Evolutionary conservation across 1,140 invertebrate genomes (phyloP).

Genomic region (Whitmania pigra): DNA sequence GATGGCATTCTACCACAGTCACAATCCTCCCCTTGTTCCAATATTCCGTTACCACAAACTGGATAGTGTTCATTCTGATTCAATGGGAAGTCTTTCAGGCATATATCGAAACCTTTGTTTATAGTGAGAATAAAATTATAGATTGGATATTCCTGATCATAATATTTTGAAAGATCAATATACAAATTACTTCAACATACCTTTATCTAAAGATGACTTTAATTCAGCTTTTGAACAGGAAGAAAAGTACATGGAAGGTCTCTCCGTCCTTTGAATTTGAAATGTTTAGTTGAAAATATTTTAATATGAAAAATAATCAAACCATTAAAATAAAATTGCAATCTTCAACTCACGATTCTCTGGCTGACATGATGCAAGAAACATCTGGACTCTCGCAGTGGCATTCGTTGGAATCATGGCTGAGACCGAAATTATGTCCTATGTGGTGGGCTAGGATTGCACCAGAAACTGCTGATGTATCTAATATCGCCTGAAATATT

Average conservation of each 20-base stretch:
- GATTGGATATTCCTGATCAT: too few species aligned
- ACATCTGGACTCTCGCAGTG: conserved; percentile 60
- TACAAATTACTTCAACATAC: too few species aligned
- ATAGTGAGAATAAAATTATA: conserved; percentile 53
- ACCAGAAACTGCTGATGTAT: conserved; percentile 65
- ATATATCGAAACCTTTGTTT: conserved; percentile 93
- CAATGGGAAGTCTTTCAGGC: conserved; percentile 59
- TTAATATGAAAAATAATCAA: too few species aligned
- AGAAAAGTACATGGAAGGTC: conserved; percentile 34
- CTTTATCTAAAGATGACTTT: conserved; percentile 36
- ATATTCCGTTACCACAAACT: conserved; percentile 85
- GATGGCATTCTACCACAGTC: conserved; percentile 55
- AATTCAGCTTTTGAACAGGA: conserved; percentile 57
- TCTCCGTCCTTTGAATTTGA: neutral
- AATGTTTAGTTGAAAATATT: too few species aligned
- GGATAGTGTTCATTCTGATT: conserved; percentile 62
- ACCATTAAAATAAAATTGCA: neutral
- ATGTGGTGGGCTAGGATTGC: conserved; percentile 95
- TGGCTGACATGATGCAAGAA: conserved; percentile 87
- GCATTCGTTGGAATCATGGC: conserved; percentile 67
- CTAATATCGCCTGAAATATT: neutral
- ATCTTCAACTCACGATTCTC: conserved; percentile 54
- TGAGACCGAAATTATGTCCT: conserved; percentile 98
- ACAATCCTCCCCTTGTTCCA: conserved; percentile 85
- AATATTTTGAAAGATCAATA: too few species aligned